These are phyloP conservation scores for Oxystoma pomonae DNA, from an alignment of 2,888 invertebrate species.

Conservation along the genomic window DNA sequence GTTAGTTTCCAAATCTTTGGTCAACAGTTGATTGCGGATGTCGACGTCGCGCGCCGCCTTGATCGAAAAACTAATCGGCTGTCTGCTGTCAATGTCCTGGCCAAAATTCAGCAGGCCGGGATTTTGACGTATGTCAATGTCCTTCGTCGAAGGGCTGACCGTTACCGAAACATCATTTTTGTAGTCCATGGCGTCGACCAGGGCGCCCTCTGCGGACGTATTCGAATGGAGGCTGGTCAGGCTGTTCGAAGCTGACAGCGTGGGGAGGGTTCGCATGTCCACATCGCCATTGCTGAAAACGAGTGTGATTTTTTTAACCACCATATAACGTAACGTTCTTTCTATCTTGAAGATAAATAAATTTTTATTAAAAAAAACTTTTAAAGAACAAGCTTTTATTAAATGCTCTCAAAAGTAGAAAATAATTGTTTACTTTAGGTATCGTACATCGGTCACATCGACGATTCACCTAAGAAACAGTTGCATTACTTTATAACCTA, in stretches of 20 bases:
- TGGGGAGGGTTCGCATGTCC: constrained; percentile 45
- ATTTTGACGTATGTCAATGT: constrained; percentile 32
- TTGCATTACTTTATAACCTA: too few relatives aligned
- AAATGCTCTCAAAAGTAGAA: too few relatives aligned
- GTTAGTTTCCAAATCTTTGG: neutral
- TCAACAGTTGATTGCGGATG: neutral
- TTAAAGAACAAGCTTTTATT: too few relatives aligned
- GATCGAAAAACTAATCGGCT: constrained; percentile 28
- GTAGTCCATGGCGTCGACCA: constrained; percentile 8
- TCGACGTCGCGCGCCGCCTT: neutral
- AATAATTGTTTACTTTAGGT: too few relatives aligned
- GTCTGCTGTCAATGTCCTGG: constrained; percentile 49
- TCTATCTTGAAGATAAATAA: too few relatives aligned
- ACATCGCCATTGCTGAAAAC: constrained; percentile 45
- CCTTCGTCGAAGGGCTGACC: constrained; percentile 14
- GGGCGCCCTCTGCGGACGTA: neutral
- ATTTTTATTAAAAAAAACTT: too few relatives aligned
- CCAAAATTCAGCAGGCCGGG: constrained; percentile 20
- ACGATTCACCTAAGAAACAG: too few relatives aligned
- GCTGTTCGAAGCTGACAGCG: constrained; percentile 2
- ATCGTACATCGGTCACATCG: too few relatives aligned
- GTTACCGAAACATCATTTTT: neutral
- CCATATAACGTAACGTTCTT: too few relatives aligned
- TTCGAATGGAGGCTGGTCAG: constrained; percentile 8
- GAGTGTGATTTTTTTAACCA: too few relatives aligned